Base-by-base conservation (phyloP, 2,113 vertebrate species). In the Andinoacara biseriatus region DNA sequence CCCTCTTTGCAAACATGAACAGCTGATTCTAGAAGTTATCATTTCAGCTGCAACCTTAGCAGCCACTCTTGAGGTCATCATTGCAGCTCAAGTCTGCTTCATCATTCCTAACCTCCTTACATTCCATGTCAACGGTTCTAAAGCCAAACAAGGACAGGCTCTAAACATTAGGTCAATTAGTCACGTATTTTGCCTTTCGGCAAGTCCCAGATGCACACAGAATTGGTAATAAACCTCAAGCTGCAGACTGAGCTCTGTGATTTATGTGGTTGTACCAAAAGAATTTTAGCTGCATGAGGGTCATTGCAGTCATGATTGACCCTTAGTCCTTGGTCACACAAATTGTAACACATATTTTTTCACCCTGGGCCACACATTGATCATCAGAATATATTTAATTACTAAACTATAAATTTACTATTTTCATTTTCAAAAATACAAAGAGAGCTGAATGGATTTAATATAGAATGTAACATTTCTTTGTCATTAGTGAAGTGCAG, bases 21-120 rank as follows among this genome's bases (percentile, higher is more conserved):
- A 89, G 90, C 90, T 93, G 90, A 95, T 93, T 93, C 82, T 74
- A 82, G 65, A 43, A 84, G 83, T 89, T 91, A 81, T 76, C 79
- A 76, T 87, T 89, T 60, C 60, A 80, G 82, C 76, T 22, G 9
- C 85, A 90, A 94, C 94, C 93, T 94, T 95, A 85, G 80, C 52
- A 62, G 65, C 78, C 10, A 43, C 52, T 10, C 5, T 65, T 60
- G 82, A 92, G 86, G 94, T 93, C 87, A 84, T 29, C 18, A 26
- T 80, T 7, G 54, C 84, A 85, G 76, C 58, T 24, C 40, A 38
- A 56, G 38, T 57, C 29, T 13, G n/a, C 57, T 78, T 80, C 18
- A 29, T 40, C 49, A 56, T 57, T 38, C 60, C 24, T 43, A 72
- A 40, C 74, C 40, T 79, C 76, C 67, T 83, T 76, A 31, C 83